Evolutionary conservation across 2,888 invertebrate genomes (phyloP).

Genomic region (Portevinia maculata): DNA sequence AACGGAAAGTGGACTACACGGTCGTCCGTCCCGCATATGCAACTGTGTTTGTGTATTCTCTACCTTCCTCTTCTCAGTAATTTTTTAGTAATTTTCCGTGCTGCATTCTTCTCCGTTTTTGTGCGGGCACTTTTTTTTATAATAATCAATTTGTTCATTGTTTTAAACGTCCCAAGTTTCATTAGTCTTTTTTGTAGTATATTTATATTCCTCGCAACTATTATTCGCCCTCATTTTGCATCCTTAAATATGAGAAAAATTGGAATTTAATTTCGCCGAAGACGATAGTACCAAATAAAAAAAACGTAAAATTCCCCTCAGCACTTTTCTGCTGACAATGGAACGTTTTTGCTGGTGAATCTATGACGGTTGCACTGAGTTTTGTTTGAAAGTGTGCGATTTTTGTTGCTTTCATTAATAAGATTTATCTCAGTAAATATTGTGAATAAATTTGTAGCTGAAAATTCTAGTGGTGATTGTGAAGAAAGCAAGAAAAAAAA

Average conservation of each 20-base stretch:
- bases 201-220: constrained; percentile 7
- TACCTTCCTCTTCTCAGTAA: constrained; percentile 54
- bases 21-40: constrained; percentile 39
- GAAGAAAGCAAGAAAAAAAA: constrained; percentile 29
- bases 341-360: constrained; percentile 26
- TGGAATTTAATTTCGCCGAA: constrained; percentile 54
- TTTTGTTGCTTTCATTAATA: background rate
- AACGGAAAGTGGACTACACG: constrained; percentile 44
- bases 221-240: constrained; percentile 47
- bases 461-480: constrained; percentile 35
- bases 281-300: constrained; percentile 57
- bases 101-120: constrained; percentile 70
- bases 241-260: constrained; percentile 24
- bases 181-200: constrained; percentile 39
- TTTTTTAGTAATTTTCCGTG: constrained; percentile 71
- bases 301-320: constrained; percentile 50
- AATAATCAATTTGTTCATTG: constrained; percentile 47
- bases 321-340: constrained; percentile 52
- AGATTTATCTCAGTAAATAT: background rate
- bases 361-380: constrained; percentile 6
- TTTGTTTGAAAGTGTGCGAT: constrained; percentile 2
- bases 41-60: constrained; percentile 48
- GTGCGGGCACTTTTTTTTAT: constrained; percentile 62
- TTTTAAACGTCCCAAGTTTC: constrained; percentile 35
- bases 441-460: constrained; percentile 28